Conservation (phyloP, 2,888 invertebrate genomes). For the Spatulosminthurus flaviceps region DNA sequence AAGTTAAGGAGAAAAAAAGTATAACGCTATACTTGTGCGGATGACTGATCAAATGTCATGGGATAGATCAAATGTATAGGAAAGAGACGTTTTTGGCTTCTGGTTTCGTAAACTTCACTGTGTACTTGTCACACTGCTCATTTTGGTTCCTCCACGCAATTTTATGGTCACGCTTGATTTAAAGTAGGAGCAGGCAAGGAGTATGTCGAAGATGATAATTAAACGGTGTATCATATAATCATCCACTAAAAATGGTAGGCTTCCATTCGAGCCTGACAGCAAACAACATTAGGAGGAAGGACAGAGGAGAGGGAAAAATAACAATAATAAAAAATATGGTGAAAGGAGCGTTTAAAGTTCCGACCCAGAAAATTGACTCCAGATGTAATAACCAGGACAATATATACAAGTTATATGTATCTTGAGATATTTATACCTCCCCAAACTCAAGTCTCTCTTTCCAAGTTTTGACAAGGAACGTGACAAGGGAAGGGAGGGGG, state of each 20-base stretch:
- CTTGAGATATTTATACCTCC: too few species aligned
- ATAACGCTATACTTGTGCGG: too few species aligned
- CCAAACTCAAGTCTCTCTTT: too few species aligned
- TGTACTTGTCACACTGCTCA: not conserved
- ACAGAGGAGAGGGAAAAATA: not conserved
- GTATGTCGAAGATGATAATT: too few species aligned
- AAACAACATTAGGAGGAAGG: conserved; percentile 5
- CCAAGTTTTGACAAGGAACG: too few species aligned
- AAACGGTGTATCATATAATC: not conserved
- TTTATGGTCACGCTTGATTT: not conserved
- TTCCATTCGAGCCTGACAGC: not conserved
- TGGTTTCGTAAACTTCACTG: too few species aligned
- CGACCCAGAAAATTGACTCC: conserved; percentile 24
- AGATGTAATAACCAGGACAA: not conserved
- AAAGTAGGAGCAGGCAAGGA: not conserved
- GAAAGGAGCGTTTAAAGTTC: not conserved
- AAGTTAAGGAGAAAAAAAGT: too few species aligned
- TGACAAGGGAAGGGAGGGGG: not conserved
- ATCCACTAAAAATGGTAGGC: not conserved
- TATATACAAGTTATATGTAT: not conserved
- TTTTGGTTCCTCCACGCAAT: not conserved
- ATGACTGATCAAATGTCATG: not conserved
- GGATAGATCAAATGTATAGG: not conserved
- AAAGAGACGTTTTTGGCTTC: not conserved
- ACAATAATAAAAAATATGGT: not conserved